phyloP scores from a whole-genome alignment of 2,888 invertebrate species.

The Amphimallon solstitiale region DNA sequence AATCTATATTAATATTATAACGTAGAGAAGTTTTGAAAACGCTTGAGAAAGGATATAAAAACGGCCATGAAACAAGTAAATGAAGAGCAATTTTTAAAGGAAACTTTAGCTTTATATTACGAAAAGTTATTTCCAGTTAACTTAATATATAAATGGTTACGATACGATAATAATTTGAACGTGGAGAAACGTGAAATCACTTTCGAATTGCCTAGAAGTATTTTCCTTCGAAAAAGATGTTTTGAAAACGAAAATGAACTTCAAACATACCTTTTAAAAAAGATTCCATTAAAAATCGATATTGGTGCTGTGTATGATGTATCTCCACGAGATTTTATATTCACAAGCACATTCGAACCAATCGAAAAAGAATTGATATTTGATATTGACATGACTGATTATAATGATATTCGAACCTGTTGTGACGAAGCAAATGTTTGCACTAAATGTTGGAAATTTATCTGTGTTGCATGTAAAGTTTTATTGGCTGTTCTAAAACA shows the following conservation, averaged over 20 bases:
- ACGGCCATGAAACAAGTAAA: no score
- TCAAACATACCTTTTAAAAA: background rate
- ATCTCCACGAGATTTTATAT: no score
- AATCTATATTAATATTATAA: no score
- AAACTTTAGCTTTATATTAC: background rate
- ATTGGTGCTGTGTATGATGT: slow-evolving; percentile 6
- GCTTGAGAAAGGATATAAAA: no score
- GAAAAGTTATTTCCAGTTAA: background rate
- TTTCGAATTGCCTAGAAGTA: no score
- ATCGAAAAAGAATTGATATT: slow-evolving; percentile 7
- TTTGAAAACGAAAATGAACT: background rate
- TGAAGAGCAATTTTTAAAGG: no score
- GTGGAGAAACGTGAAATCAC: slow-evolving; percentile 5
- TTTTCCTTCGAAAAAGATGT: background rate
- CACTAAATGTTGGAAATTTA: slow-evolving; percentile 11
- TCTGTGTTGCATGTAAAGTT: slow-evolving; percentile 17
- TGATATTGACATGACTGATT: slow-evolving; percentile 11
- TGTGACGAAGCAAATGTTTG: background rate
- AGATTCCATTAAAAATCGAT: background rate
- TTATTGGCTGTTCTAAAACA: background rate
- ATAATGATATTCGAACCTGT: slow-evolving; percentile 2
- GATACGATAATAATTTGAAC: background rate
- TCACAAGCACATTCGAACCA: background rate
- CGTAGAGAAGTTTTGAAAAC: no score
- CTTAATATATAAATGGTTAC: background rate